Base-by-base conservation (phyloP, 1,140 invertebrate species). In the fruit fly (Drosophila melanogaster) region DNA sequence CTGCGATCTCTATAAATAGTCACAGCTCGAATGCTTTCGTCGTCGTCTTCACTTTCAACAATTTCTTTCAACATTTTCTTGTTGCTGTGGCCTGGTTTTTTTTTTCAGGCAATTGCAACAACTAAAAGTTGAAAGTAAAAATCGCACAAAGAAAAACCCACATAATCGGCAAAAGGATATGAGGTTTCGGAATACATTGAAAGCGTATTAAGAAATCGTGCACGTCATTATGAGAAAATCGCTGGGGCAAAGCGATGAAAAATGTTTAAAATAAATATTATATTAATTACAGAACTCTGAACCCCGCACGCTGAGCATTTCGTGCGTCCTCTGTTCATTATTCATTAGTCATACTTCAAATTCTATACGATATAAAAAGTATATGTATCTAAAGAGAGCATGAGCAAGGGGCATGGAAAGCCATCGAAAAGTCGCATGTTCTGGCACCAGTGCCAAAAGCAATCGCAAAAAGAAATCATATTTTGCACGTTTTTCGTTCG, bases 401-500 rank as follows among this genome's bases (percentile, higher is more conserved):
- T 35, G 26, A 56, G 24, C 66, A 70, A 56, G 58, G 43, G 71
- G 44, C 71, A 74, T 74, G 71, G 58, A 62, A 73, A 73, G 43
- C 69, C 70, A 73, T 62, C 49, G 35, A 6, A 61, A 54, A 55
- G 55, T 74, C 70, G 71, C 71, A 74, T 74, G 70, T 64, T 64
- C 58, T 51, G 69, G 57, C 58, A 65, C 4, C 44, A 47, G 26
- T 72, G 81, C 81, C 77, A 86, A 84, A 64, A 65, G 17, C 47
- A 19, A 37, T 41, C 49, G 30, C 47, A 38, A 35, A 35, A 49
- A 54, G 54, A 54, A 57, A 74, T 64, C 60, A 54, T 73, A 67
- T 74, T 86, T 78, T 75, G 73, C 81, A 84, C 81, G 77, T 84
- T 84, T 84, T 79, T 77, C 41, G 44, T 80, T 77, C 41, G 44